A percentile compares a stretch with the other conserved stretches of the same genome.
Evolutionary conservation across 2,113 vertebrate species (phyloP).

Genomic region (Oncorhynchus kisutch): DNA sequence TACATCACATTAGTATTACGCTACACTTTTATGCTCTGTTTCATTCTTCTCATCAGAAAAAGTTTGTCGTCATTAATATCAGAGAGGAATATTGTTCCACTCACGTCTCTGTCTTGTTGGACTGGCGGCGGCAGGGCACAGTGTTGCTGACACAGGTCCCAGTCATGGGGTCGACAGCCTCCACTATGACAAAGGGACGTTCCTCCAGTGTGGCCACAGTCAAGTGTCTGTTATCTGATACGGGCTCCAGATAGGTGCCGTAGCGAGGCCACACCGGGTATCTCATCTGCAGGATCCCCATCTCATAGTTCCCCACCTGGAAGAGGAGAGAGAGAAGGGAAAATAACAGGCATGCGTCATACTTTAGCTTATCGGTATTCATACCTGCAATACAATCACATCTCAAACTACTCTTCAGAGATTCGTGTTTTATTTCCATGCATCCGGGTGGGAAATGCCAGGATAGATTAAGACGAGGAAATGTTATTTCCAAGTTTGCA

Average conservation of each 20-base stretch:
- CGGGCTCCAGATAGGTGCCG: slow-evolving; percentile 85
- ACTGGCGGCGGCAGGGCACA: slow-evolving; percentile 92
- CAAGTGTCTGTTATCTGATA: slow-evolving; percentile 89
- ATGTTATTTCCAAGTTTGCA: too few species aligned
- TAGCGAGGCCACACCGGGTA: slow-evolving; percentile 97
- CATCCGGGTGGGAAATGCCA: background rate
- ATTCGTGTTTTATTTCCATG: background rate
- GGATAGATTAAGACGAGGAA: background rate
- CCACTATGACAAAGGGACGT: slow-evolving; percentile 95
- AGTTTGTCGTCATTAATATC: too few species aligned
- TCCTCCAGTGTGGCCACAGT: slow-evolving; percentile 96
- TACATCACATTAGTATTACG: too few species aligned
- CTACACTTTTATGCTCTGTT: too few species aligned
- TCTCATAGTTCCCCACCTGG: slow-evolving; percentile 92
- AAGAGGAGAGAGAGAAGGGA: background rate
- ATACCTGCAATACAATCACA: too few species aligned
- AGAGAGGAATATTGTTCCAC: slow-evolving; percentile 15
- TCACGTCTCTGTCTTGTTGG: slow-evolving; percentile 89
- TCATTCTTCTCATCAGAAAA: too few species aligned
- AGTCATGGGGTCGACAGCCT: slow-evolving; percentile 85
- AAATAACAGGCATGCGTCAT: background rate
- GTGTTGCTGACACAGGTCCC: slow-evolving; percentile 96
- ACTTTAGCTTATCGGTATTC: too few species aligned
- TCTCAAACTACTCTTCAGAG: too few species aligned
- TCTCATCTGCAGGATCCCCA: slow-evolving; percentile 90